Evolutionary conservation across 2,888 invertebrate genomes (phyloP), one percentile per base, ranked within the genome.

Genomic region (Mythimna vitellina): DNA sequence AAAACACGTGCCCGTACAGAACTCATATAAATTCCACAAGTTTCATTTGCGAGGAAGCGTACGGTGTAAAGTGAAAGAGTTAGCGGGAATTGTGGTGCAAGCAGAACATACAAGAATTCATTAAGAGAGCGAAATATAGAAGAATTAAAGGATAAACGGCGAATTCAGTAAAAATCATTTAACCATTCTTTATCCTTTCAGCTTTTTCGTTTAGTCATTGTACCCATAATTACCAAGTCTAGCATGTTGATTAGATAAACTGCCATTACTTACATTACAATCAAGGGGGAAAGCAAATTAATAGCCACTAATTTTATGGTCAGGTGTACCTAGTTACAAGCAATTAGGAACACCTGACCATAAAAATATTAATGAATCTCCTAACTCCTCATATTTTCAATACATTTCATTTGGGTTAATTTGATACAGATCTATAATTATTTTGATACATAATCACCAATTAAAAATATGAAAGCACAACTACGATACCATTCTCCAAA

Each of bases 11-110:
- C 92, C 87, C 80, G 88, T 84, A 86, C 85, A 86, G 81, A 83
- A 88, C 90, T 92, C 91, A 88, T 93, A 93, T 92, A 94, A 93
- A 94, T 94, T 90, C 93, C 93, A 85, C 89, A 89, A 92, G 93
- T 93, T 93, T 93, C 90, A 93, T 93, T 92, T 92, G 90, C 87
- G 85, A 80, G 82, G 73, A 81, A 75, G 62, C 71, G 78, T 83
- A 53, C 83, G 89, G 89, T 84, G 3, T 65, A 90, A 91, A 74
- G 5, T 67, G 29, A 12, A 65, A 68, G 56, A 2, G 25, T 10
- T 35, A 22, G 70, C 67, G 35, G 29, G 12, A 38, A 49, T 14
- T 6, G 0, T 57, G 20, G 17, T 38, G 6, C 46, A 7, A 8
- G 8, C 17, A 49, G 49, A 20, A 8, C 20, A 49, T 17, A 46